Base-by-base conservation (phyloP, 2,888 invertebrate species). In the Sturmia bella region DNA sequence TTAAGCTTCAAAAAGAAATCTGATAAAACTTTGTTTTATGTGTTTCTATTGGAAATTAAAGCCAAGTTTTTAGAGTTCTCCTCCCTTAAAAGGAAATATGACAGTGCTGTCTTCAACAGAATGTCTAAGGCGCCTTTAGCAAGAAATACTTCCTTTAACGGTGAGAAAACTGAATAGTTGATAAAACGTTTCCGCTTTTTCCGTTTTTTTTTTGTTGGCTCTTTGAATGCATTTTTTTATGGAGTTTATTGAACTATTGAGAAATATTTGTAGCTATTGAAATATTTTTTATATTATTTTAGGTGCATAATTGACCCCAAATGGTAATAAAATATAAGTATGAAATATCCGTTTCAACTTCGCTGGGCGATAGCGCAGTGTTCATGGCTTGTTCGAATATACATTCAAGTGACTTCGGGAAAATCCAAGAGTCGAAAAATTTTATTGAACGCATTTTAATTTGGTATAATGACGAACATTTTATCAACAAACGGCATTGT, bases 81-180 rank as follows among this genome's bases (percentile, higher is more conserved):
- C 13, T 27, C 1, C 12, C 21, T 4, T 41, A 41, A 27, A 27
- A 9, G 54, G 13, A 4, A 17, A 4, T 5, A 21, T 43, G 41
- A 27, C 54, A 54, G 54, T 54, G 17, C 12, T 27, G 41, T 41
- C 13, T 27, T 27, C 1, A 27, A 54, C 12, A 12, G 32, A 66
- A 66, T 54, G 11, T 19, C 13, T 15, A 54, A 68, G 41, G 41
- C 68, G 68, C 54, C 68, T 43, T 54, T 54, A 54, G n/a, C 13
- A 17, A 12, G n/a, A 57, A 41, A 39, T 27, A 24, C 21, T 54
- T 43, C 68, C 68, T 54, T 68, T 54, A 27, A 54, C 17, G 27
- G 24, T 4, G n/a, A 7, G 24, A 12, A 54, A 19, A 27, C 41
- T 9, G 54, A 54, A 43, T 43, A 68, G 54, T 27, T 6, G 17